phyloP scores from a whole-genome alignment of 2,888 invertebrate species.

The Calameuta idolon region DNA sequence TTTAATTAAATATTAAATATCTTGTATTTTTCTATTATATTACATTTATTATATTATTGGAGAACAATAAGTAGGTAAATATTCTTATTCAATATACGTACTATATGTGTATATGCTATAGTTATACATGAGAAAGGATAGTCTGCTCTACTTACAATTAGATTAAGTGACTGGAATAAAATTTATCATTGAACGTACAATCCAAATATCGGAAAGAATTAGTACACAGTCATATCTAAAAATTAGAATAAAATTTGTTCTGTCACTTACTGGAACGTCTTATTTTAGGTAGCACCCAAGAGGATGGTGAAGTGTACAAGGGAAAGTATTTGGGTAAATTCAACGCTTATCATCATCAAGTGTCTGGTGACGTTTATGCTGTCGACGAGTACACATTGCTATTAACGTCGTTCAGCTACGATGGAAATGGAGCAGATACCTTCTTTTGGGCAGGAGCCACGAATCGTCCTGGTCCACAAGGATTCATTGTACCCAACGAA shows the following conservation, averaged over 20 bases:
- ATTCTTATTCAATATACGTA: not conserved
- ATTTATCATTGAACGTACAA: not conserved
- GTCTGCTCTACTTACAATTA: not conserved
- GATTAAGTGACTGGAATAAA: not conserved
- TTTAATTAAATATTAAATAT: not conserved
- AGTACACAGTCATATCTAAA: not conserved
- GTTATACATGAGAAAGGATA: not conserved
- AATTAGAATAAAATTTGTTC: not conserved
- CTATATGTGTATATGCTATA: not conserved
- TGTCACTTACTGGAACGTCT: not conserved
- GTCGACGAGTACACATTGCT: slow-evolving; percentile 87
- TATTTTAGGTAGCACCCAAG: slow-evolving; percentile 56
- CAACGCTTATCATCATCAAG: slow-evolving; percentile 93
- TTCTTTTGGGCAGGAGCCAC: slow-evolving; percentile 95
- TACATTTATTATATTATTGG: not conserved
- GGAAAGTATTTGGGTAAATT: slow-evolving; percentile 87
- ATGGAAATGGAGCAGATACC: slow-evolving; percentile 90
- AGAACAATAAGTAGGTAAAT: not conserved
- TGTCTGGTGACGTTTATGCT: slow-evolving; percentile 89
- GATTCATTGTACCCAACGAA: slow-evolving; percentile 91
- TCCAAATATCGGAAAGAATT: not conserved
- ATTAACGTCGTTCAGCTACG: slow-evolving; percentile 86
- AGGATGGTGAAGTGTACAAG: slow-evolving; percentile 79
- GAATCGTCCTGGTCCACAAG: slow-evolving; percentile 88
- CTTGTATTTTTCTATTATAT: not conserved